Conservation (phyloP, 2,797 vertebrate species). For the Poeciliopsis paucimaculata region DNA sequence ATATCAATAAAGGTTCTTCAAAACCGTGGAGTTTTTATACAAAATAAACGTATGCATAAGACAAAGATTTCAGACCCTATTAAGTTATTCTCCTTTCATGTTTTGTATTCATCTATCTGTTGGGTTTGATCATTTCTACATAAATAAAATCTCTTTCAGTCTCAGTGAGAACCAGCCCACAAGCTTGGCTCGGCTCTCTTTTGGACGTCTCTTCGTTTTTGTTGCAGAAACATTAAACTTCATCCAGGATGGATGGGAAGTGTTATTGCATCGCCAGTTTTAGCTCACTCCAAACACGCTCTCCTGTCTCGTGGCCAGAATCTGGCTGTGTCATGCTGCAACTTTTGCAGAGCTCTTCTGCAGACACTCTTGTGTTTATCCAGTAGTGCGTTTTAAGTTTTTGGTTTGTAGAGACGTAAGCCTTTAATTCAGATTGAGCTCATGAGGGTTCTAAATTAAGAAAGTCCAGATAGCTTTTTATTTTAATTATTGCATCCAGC, state of each 20-base stretch:
- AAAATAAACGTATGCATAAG: neutral
- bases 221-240: conserved; percentile 11
- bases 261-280: conserved; percentile 4
- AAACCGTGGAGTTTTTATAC: neutral
- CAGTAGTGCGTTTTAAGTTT: neutral
- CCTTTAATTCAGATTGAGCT: neutral
- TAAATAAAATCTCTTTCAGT: conserved; percentile 3
- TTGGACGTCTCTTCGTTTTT: neutral
- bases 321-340: neutral
- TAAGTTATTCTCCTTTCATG: no score
- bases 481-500: neutral
- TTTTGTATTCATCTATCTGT: neutral
- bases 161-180: conserved; percentile 1
- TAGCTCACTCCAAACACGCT: conserved; percentile 5
- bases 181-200: neutral
- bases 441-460: neutral
- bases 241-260: conserved; percentile 5
- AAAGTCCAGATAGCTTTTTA: neutral
- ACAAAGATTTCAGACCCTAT: neutral
- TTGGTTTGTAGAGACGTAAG: neutral
- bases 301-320: neutral
- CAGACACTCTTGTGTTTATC: neutral
- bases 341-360: conserved; percentile 3
- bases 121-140: neutral
- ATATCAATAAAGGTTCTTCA: neutral